These are phyloP conservation scores for Lycophotia porphyrea DNA, from an alignment of 2,888 invertebrate genomes.

Conservation along the genomic window DNA sequence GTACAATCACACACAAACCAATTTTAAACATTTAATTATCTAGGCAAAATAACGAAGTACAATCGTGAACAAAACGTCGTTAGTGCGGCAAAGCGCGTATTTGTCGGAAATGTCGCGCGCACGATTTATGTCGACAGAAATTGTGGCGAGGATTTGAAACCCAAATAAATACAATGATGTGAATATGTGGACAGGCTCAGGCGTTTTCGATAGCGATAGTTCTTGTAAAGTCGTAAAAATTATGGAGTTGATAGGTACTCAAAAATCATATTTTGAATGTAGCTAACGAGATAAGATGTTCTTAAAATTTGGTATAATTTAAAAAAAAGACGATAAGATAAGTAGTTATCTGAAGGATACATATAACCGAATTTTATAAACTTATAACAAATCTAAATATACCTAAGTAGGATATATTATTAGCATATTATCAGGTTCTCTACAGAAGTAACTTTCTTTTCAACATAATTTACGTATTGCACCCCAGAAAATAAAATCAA, in stretches of 20 bases:
- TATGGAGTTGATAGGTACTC: neutral
- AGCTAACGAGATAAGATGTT: neutral
- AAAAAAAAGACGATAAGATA: neutral
- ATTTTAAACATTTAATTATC: constrained; percentile 67
- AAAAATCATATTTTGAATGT: neutral
- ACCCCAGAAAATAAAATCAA: neutral
- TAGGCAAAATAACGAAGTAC: constrained; percentile 66
- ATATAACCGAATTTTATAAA: neutral
- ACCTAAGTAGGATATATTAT: neutral
- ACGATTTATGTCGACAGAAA: constrained; percentile 86
- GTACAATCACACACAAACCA: constrained; percentile 53
- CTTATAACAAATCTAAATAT: neutral
- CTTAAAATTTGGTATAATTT: neutral
- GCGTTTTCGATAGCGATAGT: constrained; percentile 53
- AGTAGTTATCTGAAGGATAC: neutral
- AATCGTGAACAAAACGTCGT: constrained; percentile 84
- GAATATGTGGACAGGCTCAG: constrained; percentile 11
- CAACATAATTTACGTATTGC: too few species aligned
- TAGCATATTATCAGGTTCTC: neutral
- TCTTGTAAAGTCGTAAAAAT: constrained; percentile 3
- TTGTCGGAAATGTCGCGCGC: constrained; percentile 83
- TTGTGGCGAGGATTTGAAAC: constrained; percentile 80
- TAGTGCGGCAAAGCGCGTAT: constrained; percentile 77
- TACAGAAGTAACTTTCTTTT: neutral
- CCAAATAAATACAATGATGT: constrained; percentile 81